Percentiles rank a stretch among this genome's conserved stretches.
Conservation (phyloP, 2,113 vertebrate species). For the Isichthys henryi region DNA sequence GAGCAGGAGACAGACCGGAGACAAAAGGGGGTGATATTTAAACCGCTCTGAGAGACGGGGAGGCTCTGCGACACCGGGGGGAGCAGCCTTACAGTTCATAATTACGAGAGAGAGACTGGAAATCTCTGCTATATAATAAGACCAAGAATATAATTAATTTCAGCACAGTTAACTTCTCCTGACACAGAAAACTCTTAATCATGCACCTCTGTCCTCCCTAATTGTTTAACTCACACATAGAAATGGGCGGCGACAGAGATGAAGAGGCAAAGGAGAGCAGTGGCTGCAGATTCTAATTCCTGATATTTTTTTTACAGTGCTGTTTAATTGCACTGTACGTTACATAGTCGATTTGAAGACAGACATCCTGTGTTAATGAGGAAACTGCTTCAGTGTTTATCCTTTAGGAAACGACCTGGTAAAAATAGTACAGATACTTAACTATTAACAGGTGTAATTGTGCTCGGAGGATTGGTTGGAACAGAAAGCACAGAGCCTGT, state of each 20-base stretch:
- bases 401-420: neutral
- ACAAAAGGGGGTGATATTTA: neutral
- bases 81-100: neutral
- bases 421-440: neutral
- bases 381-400: neutral
- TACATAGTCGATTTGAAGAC: neutral
- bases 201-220: constrained; percentile 12
- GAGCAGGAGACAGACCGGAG: constrained; percentile 18
- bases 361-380: neutral
- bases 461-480: neutral
- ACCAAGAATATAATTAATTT: constrained; percentile 21
- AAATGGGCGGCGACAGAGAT: neutral
- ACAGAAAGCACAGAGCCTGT: neutral
- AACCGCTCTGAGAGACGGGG: neutral
- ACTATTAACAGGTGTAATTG: constrained; percentile 1
- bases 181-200: constrained; percentile 20
- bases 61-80: neutral
- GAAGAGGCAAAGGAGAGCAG: neutral
- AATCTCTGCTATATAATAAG: constrained; percentile 15
- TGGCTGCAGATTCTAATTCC: neutral
- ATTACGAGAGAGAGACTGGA: constrained; percentile 16
- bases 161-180: constrained; percentile 13
- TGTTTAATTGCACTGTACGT: neutral
- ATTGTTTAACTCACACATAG: constrained; percentile 11
- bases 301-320: neutral